Evolutionary conservation across 2,113 vertebrate genomes (phyloP).

Genomic region (Coptodon bakossiorum): DNA sequence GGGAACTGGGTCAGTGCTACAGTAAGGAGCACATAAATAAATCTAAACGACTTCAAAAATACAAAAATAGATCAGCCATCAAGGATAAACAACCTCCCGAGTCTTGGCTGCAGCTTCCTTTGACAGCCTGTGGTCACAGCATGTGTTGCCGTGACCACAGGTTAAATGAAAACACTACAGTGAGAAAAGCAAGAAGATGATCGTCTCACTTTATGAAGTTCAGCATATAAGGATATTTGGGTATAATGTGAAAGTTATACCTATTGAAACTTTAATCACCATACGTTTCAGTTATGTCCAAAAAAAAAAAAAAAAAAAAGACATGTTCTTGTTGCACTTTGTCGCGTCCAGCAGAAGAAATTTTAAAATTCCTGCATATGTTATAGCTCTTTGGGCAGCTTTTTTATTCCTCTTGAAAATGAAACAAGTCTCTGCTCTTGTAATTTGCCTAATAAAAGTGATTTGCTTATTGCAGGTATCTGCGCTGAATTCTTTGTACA

Average conservation of each 20-base stretch:
- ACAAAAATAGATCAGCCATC: constrained; percentile 5
- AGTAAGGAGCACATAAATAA: not conserved
- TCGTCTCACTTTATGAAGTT: not conserved
- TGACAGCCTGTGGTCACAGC: not conserved
- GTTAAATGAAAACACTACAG: not conserved
- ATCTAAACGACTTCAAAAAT: not conserved
- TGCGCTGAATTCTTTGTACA: not conserved
- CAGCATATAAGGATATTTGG: not conserved
- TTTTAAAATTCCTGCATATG: not conserved
- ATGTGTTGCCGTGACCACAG: not conserved
- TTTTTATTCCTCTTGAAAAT: not conserved
- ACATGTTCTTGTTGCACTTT: not conserved
- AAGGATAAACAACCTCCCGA: not conserved
- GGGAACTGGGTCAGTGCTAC: constrained; percentile 10
- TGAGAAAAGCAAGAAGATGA: not conserved
- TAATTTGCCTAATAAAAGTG: not conserved
- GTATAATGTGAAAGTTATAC: not conserved
- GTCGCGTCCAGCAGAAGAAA: not conserved
- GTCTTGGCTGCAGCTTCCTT: not conserved
- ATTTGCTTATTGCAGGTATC: not conserved
- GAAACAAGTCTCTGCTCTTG: not conserved
- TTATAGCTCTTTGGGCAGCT: not conserved
- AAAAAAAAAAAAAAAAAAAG: not conserved
- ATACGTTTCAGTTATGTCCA: not conserved
- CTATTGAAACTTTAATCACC: not conserved